Conservation (phyloP, 64 coral and sea anemone species). For the Montipora foliosa region DNA sequence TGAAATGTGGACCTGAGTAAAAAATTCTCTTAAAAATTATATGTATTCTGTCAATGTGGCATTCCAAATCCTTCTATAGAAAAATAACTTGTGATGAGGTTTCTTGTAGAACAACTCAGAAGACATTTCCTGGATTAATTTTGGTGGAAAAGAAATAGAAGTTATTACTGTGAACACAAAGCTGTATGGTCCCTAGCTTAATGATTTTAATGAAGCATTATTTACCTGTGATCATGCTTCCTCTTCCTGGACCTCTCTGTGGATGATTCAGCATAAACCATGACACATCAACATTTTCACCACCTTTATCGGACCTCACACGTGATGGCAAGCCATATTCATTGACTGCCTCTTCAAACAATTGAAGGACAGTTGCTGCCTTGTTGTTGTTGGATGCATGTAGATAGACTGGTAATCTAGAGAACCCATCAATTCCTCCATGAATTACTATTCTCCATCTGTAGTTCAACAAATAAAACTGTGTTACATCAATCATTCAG, state of each 20-base stretch:
- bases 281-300: constrained; percentile 55
- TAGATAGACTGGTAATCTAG: constrained; percentile 34
- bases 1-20: constrained; percentile 11
- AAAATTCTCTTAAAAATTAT: constrained; percentile 8
- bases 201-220: constrained; percentile 11
- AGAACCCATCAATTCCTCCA: constrained; percentile 21
- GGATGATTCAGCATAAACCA: constrained; percentile 13
- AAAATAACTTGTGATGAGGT: constrained; percentile 12
- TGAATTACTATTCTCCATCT: constrained; percentile 18
- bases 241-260: constrained; percentile 43
- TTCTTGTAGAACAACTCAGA: constrained; percentile 12
- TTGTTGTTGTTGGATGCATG: constrained; percentile 43
- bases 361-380: constrained; percentile 46
- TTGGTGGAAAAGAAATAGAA: constrained; percentile 11
- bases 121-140: constrained; percentile 8
- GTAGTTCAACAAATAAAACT: no score
- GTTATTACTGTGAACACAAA: not conserved
- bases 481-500: no score
- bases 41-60: constrained; percentile 11
- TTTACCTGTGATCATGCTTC: constrained; percentile 61
- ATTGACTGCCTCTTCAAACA: constrained; percentile 62
- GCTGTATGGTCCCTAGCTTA: constrained; percentile 13
- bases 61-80: constrained; percentile 12
- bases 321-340: constrained; percentile 73
- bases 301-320: constrained; percentile 72